Percentiles rank a stretch among this genome's conserved stretches.
These are phyloP conservation scores for Spinus olivaceus DNA, from an alignment of 2,797 vertebrate species.

Conservation along the genomic window DNA sequence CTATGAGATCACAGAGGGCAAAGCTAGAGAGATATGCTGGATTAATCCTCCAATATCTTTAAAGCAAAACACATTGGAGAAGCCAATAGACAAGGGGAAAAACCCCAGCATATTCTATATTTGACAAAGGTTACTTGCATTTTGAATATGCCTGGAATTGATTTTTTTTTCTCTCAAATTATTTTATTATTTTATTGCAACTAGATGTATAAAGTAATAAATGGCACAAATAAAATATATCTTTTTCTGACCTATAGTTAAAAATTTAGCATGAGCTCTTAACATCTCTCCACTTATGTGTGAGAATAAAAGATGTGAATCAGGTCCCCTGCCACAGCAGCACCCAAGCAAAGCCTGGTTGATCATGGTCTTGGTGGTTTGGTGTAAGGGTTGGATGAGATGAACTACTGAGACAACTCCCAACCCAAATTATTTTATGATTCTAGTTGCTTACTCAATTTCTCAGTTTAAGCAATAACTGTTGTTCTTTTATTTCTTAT, in stretches of 20 bases:
- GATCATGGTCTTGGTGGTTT: fast-evolving
- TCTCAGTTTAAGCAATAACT: neutral
- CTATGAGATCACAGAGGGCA: constrained; percentile 60
- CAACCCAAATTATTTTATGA: neutral
- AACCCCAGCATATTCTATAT: neutral
- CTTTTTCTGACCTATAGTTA: neutral
- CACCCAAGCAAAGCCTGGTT: neutral
- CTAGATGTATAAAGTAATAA: neutral
- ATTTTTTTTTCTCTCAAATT: neutral
- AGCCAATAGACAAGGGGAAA: neutral
- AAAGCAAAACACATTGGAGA: constrained; percentile 71
- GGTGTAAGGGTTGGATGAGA: neutral
- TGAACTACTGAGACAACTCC: neutral
- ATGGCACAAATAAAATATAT: neutral
- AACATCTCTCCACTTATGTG: fast-evolving
- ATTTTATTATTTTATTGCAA: neutral
- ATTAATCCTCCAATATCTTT: constrained; percentile 76
- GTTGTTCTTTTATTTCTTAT: neutral
- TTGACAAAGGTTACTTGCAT: neutral
- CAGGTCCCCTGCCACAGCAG: neutral
- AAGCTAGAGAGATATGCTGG: constrained; percentile 36
- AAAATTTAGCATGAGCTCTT: neutral
- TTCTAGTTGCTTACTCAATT: neutral
- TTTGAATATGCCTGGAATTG: neutral
- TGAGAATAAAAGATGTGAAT: neutral